Evolutionary conservation across 2,888 invertebrate genomes (phyloP).

Genomic region (Chaetoderma sp.): DNA sequence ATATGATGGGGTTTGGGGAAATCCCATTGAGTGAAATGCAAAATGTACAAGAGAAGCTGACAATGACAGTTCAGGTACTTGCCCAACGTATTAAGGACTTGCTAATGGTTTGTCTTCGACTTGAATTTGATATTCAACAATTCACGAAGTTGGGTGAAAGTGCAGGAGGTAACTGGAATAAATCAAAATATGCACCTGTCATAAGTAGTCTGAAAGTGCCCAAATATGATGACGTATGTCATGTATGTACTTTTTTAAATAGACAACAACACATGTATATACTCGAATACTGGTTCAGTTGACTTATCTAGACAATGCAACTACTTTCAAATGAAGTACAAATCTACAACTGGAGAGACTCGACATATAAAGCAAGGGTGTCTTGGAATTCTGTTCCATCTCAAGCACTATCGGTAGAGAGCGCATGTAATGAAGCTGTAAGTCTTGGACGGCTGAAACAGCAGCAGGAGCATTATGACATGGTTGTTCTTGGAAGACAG

Average conservation of each 20-base stretch:
- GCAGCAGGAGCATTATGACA: background rate
- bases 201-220: background rate
- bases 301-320: background rate
- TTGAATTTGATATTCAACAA: background rate
- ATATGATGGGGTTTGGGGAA: no score
- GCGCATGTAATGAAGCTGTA: background rate
- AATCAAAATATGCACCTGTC: background rate
- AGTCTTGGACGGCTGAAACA: background rate
- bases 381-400: background rate
- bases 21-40: no score
- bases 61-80: background rate
- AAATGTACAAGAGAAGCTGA: background rate
- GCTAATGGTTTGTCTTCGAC: background rate
- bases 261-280: background rate
- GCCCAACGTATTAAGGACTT: background rate
- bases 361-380: background rate
- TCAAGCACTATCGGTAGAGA: background rate
- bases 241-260: background rate
- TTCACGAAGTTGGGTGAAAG: background rate
- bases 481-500: background rate
- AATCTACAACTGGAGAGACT: background rate
- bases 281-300: background rate
- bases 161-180: background rate
- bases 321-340: background rate
- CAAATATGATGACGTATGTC: background rate